phyloP scores from a whole-genome alignment of 1,140 invertebrate genomes.

The Zaprionus inermis region DNA sequence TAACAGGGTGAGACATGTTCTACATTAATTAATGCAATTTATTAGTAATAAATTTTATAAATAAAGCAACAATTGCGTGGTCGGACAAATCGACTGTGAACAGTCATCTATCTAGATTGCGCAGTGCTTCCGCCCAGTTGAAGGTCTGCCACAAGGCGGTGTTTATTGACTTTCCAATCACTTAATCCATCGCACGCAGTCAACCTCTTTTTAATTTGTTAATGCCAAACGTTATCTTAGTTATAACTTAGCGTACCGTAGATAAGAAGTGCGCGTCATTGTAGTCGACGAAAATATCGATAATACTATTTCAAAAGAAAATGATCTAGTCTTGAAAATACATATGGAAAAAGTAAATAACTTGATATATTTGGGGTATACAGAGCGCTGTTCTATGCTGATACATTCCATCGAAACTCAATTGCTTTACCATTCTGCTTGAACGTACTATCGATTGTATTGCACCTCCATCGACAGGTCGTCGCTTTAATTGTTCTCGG shows the following conservation, averaged over 20 bases:
- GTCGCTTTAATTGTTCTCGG: conserved; percentile 58
- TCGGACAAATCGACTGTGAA: conserved; percentile 21
- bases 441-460: neutral
- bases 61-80: conserved; percentile 69
- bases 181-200: conserved; percentile 17
- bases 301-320: neutral
- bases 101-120: neutral
- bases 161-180: conserved; percentile 17
- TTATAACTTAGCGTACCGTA: neutral
- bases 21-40: conserved; percentile 39
- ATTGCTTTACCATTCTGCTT: neutral
- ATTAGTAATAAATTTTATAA: conserved; percentile 63
- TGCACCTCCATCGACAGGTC: neutral
- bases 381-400: neutral
- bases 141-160: neutral
- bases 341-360: neutral
- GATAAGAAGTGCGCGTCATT: conserved; percentile 3
- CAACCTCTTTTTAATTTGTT: conserved; percentile 18
- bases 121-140: neutral
- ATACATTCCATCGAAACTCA: neutral
- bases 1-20: conserved; percentile 23
- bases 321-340: neutral
- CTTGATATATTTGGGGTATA: neutral
- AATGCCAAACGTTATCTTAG: conserved; percentile 10
- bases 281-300: neutral